Conservation (phyloP, 2,888 invertebrate genomes). For the Nephrotoma flavescens region DNA sequence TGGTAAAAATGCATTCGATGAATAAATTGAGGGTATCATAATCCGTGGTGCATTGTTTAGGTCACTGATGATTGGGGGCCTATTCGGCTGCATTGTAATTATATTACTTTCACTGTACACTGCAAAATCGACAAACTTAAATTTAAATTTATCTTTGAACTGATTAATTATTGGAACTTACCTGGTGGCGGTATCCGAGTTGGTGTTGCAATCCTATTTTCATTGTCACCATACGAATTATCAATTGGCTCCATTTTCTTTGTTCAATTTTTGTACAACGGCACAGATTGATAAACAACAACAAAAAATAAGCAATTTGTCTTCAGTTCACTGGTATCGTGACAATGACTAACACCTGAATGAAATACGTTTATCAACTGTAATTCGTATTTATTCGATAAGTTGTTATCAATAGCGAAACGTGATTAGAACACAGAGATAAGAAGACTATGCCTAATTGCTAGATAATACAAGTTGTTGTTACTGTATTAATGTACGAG, state of each 20-base stretch:
- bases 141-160: neutral
- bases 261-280: neutral
- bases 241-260: neutral
- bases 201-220: neutral
- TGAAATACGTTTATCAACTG: neutral
- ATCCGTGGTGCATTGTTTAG: neutral
- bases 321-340: neutral
- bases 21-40: neutral
- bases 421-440: neutral
- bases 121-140: conserved; percentile 9
- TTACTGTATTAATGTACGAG: too few relatives aligned
- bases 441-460: neutral
- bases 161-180: neutral
- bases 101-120: conserved; percentile 25
- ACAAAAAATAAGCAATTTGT: neutral
- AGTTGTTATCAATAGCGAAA: neutral
- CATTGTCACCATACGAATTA: neutral
- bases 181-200: neutral
- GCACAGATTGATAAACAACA: neutral
- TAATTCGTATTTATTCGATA: neutral
- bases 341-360: neutral
- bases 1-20: conserved; percentile 27
- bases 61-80: neutral
- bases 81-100: conserved; percentile 21
- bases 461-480: neutral